Conservation (phyloP, 2,888 invertebrate species). For the Lymantria monacha region DNA sequence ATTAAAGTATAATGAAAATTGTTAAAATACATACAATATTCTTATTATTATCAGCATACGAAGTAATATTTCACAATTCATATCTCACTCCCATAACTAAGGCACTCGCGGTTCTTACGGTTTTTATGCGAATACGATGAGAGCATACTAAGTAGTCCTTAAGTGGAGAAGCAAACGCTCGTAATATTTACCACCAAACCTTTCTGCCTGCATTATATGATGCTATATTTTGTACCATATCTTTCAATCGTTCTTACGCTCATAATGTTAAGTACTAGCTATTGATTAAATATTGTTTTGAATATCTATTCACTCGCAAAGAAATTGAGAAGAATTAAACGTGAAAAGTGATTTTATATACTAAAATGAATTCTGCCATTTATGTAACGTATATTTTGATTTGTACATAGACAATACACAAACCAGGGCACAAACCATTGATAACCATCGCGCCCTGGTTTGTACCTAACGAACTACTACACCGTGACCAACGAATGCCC, state of each 20-base stretch:
- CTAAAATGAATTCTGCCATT: too few species aligned
- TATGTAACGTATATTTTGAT: too few species aligned
- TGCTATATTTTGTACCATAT: constrained; percentile 13
- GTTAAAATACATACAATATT: not conserved
- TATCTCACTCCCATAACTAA: constrained; percentile 11
- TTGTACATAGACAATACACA: too few species aligned
- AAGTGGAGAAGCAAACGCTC: constrained; percentile 18
- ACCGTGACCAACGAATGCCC: too few species aligned
- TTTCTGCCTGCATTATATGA: constrained; percentile 26
- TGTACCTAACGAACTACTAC: too few species aligned
- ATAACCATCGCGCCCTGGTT: too few species aligned
- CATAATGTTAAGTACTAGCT: constrained; percentile 2
- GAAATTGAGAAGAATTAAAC: too few species aligned
- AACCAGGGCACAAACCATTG: too few species aligned
- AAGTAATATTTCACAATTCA: constrained; percentile 11
- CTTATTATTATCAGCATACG: not conserved
- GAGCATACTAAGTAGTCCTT: constrained; percentile 28
- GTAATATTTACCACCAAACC: constrained; percentile 21
- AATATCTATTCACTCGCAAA: too few species aligned
- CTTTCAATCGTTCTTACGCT: not conserved
- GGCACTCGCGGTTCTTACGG: constrained; percentile 9
- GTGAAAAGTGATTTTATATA: too few species aligned
- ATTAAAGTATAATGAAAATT: too few species aligned
- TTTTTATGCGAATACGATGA: constrained; percentile 23
- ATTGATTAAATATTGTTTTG: not conserved